Conservation (phyloP, 2,113 vertebrate species). For the Elephantulus edwardii region DNA sequence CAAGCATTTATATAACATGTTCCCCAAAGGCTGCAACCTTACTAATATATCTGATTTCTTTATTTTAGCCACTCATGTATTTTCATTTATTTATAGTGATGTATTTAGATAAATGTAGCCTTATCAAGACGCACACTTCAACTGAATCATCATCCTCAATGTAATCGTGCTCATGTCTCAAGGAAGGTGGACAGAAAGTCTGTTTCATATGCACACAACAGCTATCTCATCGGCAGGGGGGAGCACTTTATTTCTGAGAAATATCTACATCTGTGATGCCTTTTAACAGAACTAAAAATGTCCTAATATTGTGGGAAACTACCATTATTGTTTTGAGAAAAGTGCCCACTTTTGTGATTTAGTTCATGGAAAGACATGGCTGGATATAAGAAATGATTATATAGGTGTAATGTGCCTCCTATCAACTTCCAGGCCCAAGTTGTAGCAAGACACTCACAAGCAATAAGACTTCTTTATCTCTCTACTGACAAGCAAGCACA, state of each 20-base stretch:
- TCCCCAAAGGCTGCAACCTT: neutral
- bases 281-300: constrained; percentile 39
- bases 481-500: constrained; percentile 47
- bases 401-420: constrained; percentile 23
- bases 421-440: constrained; percentile 25
- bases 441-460: constrained; percentile 6
- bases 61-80: neutral
- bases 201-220: neutral
- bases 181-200: neutral
- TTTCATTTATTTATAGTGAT: constrained; percentile 10
- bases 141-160: neutral
- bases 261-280: constrained; percentile 10
- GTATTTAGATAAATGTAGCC: neutral
- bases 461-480: constrained; percentile 22
- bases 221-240: neutral
- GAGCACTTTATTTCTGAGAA: constrained; percentile 41
- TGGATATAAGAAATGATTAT: constrained; percentile 62
- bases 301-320: constrained; percentile 60
- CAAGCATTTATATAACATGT: neutral
- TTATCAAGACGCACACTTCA: neutral
- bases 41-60: neutral
- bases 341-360: constrained; percentile 51
- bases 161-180: neutral
- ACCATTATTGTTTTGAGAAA: constrained; percentile 63
- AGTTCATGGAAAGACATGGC: constrained; percentile 50